Evolutionary conservation across 2,797 vertebrate species (phyloP).

Genomic region (Pagetopsis macropterus): DNA sequence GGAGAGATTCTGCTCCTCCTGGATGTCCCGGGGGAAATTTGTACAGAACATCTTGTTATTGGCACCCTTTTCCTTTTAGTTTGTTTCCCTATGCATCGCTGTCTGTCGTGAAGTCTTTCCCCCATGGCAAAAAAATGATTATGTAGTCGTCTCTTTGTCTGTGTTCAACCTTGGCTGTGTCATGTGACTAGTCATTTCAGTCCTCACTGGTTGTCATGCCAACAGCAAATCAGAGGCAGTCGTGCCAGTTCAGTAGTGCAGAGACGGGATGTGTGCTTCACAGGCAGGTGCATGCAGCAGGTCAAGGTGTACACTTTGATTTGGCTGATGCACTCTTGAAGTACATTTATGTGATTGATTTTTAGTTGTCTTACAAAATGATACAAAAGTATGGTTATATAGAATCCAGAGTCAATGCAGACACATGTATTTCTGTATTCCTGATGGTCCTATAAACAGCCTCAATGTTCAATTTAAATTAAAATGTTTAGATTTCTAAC

Average conservation of each 20-base stretch:
- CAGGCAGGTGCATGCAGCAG: constrained; percentile 49
- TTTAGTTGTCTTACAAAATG: not conserved
- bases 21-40: constrained; percentile 70
- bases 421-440: not conserved
- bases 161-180: constrained; percentile 74
- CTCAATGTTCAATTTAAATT: not conserved
- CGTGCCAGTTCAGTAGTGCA: constrained; percentile 54
- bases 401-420: not conserved
- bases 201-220: constrained; percentile 82
- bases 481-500: too few relatives aligned
- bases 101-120: constrained; percentile 49
- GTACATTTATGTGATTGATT: constrained; percentile 1
- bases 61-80: constrained; percentile 19
- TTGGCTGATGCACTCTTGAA: not conserved
- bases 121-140: constrained; percentile 41
- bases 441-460: not conserved
- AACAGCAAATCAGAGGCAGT: constrained; percentile 74
- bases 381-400: not conserved
- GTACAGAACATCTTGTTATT: constrained; percentile 65
- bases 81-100: constrained; percentile 13
- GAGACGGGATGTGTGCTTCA: constrained; percentile 63
- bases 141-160: constrained; percentile 64
- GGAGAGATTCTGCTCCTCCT: constrained; percentile 43
- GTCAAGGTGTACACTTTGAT: constrained; percentile 27
- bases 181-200: constrained; percentile 73